Evolutionary conservation across 2,888 invertebrate genomes (phyloP).

Genomic region (Archips crataeganus): DNA sequence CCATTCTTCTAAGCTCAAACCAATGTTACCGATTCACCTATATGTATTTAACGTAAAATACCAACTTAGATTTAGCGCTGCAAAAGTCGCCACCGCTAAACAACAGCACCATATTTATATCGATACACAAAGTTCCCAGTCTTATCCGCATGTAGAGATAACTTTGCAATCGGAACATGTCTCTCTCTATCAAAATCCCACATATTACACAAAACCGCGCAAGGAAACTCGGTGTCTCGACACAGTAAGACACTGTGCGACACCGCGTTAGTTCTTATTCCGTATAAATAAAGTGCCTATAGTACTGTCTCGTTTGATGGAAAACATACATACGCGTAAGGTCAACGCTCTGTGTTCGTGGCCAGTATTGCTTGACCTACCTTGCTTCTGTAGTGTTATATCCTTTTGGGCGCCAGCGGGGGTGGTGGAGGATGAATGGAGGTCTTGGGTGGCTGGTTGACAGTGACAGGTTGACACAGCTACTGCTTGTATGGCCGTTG

Average conservation of each 20-base stretch:
- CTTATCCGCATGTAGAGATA: slow-evolving; percentile 27
- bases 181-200: slow-evolving; percentile 35
- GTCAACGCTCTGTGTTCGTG: slow-evolving; percentile 29
- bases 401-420: slow-evolving; percentile 10
- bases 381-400: slow-evolving; percentile 11
- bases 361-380: slow-evolving; percentile 21
- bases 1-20: slow-evolving; percentile 3
- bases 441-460: slow-evolving; percentile 17
- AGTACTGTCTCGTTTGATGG: slow-evolving; percentile 37
- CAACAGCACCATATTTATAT: not conserved
- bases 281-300: slow-evolving; percentile 12
- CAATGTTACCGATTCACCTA: not conserved
- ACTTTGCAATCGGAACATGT: slow-evolving; percentile 30
- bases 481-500: slow-evolving; percentile 37
- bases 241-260: slow-evolving; percentile 2
- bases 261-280: slow-evolving; percentile 9
- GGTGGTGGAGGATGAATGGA: not conserved
- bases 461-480: slow-evolving; percentile 40
- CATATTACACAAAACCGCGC: slow-evolving; percentile 41
- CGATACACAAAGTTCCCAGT: slow-evolving; percentile 13
- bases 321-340: slow-evolving; percentile 38
- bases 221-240: slow-evolving; percentile 20
- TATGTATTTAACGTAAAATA: not conserved
- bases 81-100: slow-evolving; percentile 14
- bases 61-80: slow-evolving; percentile 25